Conservation (phyloP, 35 echinoderm and acorn worm genomes). For the Ptychodera flava region DNA sequence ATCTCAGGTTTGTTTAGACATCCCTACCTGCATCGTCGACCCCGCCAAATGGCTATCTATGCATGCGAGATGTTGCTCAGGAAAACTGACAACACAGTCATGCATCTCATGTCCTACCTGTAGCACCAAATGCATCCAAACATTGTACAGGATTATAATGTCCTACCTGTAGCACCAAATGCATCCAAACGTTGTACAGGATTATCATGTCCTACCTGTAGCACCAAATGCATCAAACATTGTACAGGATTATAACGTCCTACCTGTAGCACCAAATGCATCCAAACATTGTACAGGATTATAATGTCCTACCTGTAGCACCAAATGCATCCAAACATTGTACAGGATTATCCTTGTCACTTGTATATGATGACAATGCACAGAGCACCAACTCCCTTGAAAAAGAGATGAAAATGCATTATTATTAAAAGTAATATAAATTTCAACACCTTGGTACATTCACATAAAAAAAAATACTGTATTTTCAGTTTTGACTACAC, state of each 20-base stretch:
- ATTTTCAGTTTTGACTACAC: too few relatives aligned
- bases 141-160: slow-evolving; percentile 6
- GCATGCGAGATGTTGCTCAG: too few relatives aligned
- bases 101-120: neutral
- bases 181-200: slow-evolving; percentile 12
- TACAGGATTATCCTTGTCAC: neutral
- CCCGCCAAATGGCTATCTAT: too few relatives aligned
- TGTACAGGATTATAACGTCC: neutral
- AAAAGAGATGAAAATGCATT: too few relatives aligned
- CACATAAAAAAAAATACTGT: too few relatives aligned
- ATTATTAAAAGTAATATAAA: too few relatives aligned
- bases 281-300: neutral
- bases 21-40: too few relatives aligned
- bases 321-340: slow-evolving; percentile 17
- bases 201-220: neutral
- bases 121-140: neutral
- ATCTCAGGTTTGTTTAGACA: too few relatives aligned
- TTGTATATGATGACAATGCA: slow-evolving; percentile 6
- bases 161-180: neutral
- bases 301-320: neutral
- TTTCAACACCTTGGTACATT: too few relatives aligned
- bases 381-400: slow-evolving; percentile 5
- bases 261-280: neutral
- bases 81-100: too few relatives aligned
- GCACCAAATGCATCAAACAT: neutral